A percentile compares a stretch with the other conserved stretches of the same genome.
Evolutionary conservation across 2,113 vertebrate genomes (phyloP).

Genomic region (Empidonax alnorum): DNA sequence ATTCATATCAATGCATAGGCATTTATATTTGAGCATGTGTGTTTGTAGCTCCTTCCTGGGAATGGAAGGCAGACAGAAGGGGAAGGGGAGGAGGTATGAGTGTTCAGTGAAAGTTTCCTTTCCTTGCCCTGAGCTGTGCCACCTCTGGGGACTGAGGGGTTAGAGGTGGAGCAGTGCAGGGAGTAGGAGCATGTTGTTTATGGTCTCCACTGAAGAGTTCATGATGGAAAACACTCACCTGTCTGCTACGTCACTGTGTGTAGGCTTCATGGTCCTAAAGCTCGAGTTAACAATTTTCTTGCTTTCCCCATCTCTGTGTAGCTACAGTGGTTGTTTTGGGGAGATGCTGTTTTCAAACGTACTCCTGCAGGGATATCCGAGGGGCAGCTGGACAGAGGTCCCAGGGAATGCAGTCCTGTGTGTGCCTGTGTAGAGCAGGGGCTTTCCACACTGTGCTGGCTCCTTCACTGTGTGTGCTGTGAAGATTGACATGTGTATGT

Average conservation of each 20-base stretch:
- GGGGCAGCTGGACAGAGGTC: neutral
- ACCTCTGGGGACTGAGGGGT: neutral
- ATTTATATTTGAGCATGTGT: neutral
- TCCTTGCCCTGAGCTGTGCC: neutral
- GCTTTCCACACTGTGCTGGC: neutral
- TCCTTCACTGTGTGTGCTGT: neutral
- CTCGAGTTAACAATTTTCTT: neutral
- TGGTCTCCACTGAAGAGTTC: neutral
- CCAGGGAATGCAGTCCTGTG: accelerated
- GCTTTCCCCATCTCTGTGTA: neutral
- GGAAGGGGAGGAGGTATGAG: accelerated
- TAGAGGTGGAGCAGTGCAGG: neutral
- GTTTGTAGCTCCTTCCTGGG: neutral
- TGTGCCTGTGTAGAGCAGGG: neutral
- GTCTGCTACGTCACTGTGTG: neutral
- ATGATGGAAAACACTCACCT: neutral
- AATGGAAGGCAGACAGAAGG: neutral
- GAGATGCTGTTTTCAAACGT: accelerated
- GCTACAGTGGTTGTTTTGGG: neutral
- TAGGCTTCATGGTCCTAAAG: neutral
- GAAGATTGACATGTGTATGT: neutral
- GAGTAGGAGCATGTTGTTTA: neutral
- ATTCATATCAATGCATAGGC: accelerated
- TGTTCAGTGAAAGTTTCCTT: neutral
- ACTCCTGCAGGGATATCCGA: accelerated